These are phyloP conservation scores for Drosophila kurseongensis DNA, from an alignment of 1,140 invertebrate genomes.

Conservation along the genomic window DNA sequence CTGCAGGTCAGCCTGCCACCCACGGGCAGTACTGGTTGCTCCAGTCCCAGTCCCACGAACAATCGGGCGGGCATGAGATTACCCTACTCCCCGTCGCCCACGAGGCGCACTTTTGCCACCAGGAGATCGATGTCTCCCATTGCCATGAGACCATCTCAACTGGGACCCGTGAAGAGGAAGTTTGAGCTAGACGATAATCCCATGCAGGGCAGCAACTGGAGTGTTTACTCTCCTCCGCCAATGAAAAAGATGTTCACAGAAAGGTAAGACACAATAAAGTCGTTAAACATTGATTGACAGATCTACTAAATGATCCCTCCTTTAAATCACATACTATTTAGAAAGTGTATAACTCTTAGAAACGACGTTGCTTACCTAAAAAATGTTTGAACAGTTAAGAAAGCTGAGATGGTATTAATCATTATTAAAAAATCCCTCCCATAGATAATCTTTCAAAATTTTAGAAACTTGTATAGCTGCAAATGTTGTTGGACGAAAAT, in stretches of 20 bases:
- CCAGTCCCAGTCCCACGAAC: constrained; percentile 79
- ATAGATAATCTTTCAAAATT: too few species aligned
- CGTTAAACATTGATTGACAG: too few species aligned
- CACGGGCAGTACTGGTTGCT: constrained; percentile 62
- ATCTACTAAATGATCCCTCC: too few species aligned
- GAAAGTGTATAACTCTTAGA: too few species aligned
- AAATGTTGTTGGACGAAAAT: too few species aligned
- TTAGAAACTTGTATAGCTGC: too few species aligned
- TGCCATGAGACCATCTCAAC: constrained; percentile 90
- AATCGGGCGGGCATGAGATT: constrained; percentile 84
- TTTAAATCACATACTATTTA: too few species aligned
- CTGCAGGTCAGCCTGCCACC: constrained; percentile 79
- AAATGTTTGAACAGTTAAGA: neutral
- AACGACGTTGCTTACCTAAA: neutral
- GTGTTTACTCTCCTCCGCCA: constrained; percentile 79
- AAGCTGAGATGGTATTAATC: too few species aligned
- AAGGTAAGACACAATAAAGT: constrained; percentile 47
- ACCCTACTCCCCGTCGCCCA: constrained; percentile 91
- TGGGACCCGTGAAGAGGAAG: constrained; percentile 91
- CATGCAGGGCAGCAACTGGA: constrained; percentile 72
- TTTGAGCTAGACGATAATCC: constrained; percentile 89
- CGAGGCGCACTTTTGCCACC: constrained; percentile 91
- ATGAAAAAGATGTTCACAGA: constrained; percentile 83
- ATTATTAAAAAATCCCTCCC: too few species aligned
- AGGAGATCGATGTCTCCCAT: constrained; percentile 93